Conservation (phyloP, 1,140 invertebrate species). For the Drosophila nebulosa region DNA sequence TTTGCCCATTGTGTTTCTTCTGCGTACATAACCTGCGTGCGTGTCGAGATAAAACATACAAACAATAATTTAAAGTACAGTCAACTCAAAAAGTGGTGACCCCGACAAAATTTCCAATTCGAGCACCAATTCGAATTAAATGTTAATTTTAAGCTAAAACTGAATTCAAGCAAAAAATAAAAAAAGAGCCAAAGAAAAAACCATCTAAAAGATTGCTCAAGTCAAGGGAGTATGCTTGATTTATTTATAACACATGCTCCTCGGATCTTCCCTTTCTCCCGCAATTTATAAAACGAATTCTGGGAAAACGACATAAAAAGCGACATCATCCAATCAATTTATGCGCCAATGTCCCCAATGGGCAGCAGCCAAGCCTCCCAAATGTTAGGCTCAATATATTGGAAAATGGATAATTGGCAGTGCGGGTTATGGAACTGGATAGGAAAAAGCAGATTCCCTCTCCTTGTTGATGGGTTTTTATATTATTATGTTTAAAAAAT, state of each 20-base stretch:
- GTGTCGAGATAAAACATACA: background rate
- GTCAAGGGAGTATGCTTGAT: slow-evolving; percentile 53
- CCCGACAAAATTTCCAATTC: background rate
- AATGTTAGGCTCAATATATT: slow-evolving; percentile 53
- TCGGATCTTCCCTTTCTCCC: slow-evolving; percentile 49
- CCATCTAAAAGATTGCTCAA: slow-evolving; percentile 55
- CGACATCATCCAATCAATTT: slow-evolving; percentile 79
- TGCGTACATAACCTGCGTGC: background rate
- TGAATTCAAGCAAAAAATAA: slow-evolving; percentile 5
- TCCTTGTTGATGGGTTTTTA: slow-evolving; percentile 49
- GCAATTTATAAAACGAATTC: slow-evolving; percentile 56
- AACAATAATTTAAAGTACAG: background rate
- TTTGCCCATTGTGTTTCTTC: slow-evolving; percentile 3
- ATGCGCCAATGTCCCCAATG: slow-evolving; percentile 72
- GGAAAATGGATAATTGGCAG: slow-evolving; percentile 76
- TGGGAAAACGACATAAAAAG: slow-evolving; percentile 71
- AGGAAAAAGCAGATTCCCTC: slow-evolving; percentile 11
- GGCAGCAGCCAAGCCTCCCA: slow-evolving; percentile 14
- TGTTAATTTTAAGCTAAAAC: slow-evolving; percentile 41
- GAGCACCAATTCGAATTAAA: slow-evolving; percentile 64
- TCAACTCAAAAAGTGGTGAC: background rate
- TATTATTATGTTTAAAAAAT: slow-evolving; percentile 78
- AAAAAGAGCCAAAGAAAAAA: slow-evolving; percentile 6
- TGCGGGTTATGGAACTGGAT: slow-evolving; percentile 3
- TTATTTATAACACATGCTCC: slow-evolving; percentile 78